Evolutionary conservation across 2,888 invertebrate species (phyloP), one percentile per base, ranked within the genome.

Genomic region (Ornithoptera priamus): DNA sequence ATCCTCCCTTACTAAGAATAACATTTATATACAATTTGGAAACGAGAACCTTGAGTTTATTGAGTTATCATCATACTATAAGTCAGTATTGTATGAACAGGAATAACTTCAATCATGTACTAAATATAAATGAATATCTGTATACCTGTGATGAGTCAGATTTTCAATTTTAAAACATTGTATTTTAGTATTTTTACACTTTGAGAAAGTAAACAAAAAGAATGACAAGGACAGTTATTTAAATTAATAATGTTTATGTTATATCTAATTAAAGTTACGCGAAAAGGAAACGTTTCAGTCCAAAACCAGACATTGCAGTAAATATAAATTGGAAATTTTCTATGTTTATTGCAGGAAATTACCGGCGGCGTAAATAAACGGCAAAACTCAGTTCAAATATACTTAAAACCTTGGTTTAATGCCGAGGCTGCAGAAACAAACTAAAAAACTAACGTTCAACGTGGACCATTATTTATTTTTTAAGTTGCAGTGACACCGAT

Each of bases 391-490:
- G 24, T 65, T 42, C 65, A 61, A 69, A 61, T 65, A 58, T 36
- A 69, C 61, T 65, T 30, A 46, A 65, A 22, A 60, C 53, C n/a
- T 60, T 64, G 42, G 65, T 69, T 30, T 65, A 65, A 65, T 69
- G 42, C 57, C 20, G 36, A 65, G 61, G 64, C 57, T 62, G 62
- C 18, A 62, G 12, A 65, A 65, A 69, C 62, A 69, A 69, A 66
- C n/a, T 58, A 62, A 20, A 65, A 62, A 62, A 62, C 22, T 36
- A 30, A 22, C 61, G 53, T 61, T 65, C 39, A 61, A 61, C 17
- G 56, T 56, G 42, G 57, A 17, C 10, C n/a, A 57, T 65, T 69
- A 65, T 65, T 65, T 65, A 69, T 64, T 64, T 36, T 30, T 46
- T 53, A 8, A 8, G 22, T 20, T 39, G 59, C 24, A 61, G 56